Evolutionary conservation across 2,797 vertebrate species (phyloP), one percentile per base, ranked within the genome.

Genomic region (Cyprinodon diabolis): DNA sequence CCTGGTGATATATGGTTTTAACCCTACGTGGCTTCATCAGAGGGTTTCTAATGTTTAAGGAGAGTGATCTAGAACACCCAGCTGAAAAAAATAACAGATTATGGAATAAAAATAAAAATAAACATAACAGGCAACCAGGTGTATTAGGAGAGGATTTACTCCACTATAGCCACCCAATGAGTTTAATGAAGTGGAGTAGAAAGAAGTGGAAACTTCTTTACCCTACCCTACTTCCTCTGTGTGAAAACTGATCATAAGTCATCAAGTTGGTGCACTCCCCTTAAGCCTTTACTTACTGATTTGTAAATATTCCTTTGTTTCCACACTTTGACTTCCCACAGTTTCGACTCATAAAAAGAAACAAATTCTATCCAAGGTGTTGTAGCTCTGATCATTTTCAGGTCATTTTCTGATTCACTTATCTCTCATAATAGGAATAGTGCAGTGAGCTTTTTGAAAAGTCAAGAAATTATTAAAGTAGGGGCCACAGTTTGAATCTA

Each of bases 141-240:
- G 2, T 19, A 19, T 51, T 17, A 2, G 19, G 15, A 40, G 58
- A 40, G 4, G 21, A 11, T 62, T 19, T 45, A 43, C 10, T 43
- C 1, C 60, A 45, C 4, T 43, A 43, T n/a, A 43, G 43, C 43
- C 43, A 10, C 48, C 19, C 19, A 45, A 45, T 11, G 40, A 6
- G 1, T 9, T 40, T 40, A 9, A 15, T 62, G 58, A 62, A 62
- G 5, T 19, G 30, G 17, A 21, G 4, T 6, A 13, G 40, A 21
- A 43, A n/a, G 11, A 63, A 63, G 37, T 63, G 60, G 60, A 63
- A 63, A 43, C 40, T 63, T 45, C 60, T 63, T n/a, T 19, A n/a
- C 43, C 40, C 60, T n/a, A 3, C 4, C 25, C 15, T 8, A 62
- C 10, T 62, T 62, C 35, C 35, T 62, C 35, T 62, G 58, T n/a